Evolutionary conservation across 2,797 vertebrate species (phyloP).

Genomic region (Cynodonichthys magdalenae): DNA sequence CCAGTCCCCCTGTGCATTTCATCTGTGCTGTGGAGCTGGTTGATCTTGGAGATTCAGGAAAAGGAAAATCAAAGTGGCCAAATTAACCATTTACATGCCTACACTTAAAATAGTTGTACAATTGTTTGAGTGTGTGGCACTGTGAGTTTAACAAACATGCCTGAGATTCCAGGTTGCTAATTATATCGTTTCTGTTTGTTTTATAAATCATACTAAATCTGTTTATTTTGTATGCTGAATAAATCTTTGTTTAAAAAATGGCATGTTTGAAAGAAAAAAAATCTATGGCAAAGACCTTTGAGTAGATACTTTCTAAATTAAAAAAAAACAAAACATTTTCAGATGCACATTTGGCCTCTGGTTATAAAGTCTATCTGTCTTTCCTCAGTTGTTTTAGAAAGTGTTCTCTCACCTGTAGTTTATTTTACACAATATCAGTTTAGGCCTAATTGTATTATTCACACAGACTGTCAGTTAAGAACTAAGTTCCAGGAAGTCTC

Average conservation of each 20-base stretch:
- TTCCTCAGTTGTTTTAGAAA: conserved; percentile 19
- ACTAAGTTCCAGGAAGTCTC: conserved; percentile 58
- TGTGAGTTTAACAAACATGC: conserved; percentile 48
- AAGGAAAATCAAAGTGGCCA: conserved; percentile 62
- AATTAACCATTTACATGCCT: conserved; percentile 60
- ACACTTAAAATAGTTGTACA: conserved; percentile 66
- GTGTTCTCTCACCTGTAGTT: conserved; percentile 39
- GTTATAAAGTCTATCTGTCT: conserved; percentile 3
- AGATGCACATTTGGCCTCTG: conserved; percentile 13
- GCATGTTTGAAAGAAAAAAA: conserved; percentile 11
- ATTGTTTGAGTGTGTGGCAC: conserved; percentile 67
- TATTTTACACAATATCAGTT: conserved; percentile 46
- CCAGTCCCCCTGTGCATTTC: conserved; percentile 56
- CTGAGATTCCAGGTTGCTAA: conserved; percentile 40
- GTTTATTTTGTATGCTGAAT: conserved; percentile 7
- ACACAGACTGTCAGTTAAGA: conserved; percentile 32
- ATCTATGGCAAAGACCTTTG: conserved; percentile 6
- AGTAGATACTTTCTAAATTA: neutral
- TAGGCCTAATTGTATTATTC: conserved; percentile 48
- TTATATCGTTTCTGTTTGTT: conserved; percentile 25
- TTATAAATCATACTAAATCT: conserved; percentile 8
- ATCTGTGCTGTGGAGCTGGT: conserved; percentile 58
- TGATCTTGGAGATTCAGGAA: conserved; percentile 67
- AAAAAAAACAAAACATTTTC: conserved; percentile 13
- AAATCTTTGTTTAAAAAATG: conserved; percentile 17